Evolutionary conservation across 2,888 invertebrate species (phyloP), one percentile per base, ranked within the genome.

Genomic region (Tromatobia lineatoria): DNA sequence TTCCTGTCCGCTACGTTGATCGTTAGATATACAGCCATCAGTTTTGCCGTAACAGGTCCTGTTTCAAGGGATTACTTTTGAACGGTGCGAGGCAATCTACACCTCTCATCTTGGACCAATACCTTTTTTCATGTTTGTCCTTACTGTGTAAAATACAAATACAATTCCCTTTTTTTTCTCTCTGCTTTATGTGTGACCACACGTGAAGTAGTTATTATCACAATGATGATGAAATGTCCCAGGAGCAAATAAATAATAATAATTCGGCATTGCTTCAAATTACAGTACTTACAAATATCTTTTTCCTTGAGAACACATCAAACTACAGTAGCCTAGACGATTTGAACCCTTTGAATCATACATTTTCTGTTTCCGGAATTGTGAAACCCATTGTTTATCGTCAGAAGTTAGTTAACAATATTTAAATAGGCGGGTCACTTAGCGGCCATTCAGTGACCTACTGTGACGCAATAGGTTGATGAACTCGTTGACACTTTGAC

Each of bases 41-140:
- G 64, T 90, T 91, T 91, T 73, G 88, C 87, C 86, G 88, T 90
- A 91, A 91, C 93, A 92, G 92, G 93, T 93, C 93, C 89, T 91
- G 89, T 93, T 92, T 92, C 93, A 92, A 89, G 93, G 92, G 93
- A 93, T 92, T 92, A 92, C 85, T 34, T 75, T 57, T n/a, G 73
- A 80, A 81, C 52, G 38, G 29, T 69, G 34, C 47, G 50, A 25
- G 25, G 34, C 70, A 74, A 80, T 77, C 76, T 79, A 23, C 50
- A 18, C 70, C 15, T 50, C 77, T 78, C 61, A 84, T 84, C 84
- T 78, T 42, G 25, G 18, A 52, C 70, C 66, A 25, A 75, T 85
- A 70, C 64, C 77, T 54, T 69, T 57, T 42, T 38, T 34, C n/a
- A n/a, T 57, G 54, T 59, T 52, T 38, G n/a, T 47, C 38, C 52